Percentiles rank a stretch among this genome's conserved stretches.
Evolutionary conservation across 2,113 vertebrate genomes (phyloP).

Genomic region (Nanger granti): DNA sequence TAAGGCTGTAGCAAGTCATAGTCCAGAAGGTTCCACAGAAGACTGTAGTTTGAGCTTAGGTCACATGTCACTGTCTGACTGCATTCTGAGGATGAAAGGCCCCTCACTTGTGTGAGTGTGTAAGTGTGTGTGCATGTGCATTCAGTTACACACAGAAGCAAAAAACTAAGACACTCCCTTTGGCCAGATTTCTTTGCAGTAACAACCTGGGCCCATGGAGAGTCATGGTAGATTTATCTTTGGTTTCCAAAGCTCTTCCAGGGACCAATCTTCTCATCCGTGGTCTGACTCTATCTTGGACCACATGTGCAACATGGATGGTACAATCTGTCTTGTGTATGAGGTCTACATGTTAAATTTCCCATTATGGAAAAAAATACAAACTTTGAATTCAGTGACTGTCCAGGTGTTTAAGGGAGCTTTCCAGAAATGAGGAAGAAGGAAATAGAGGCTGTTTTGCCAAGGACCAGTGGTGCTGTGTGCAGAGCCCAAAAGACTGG

Average conservation of each 20-base stretch:
- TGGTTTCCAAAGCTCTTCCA: background rate
- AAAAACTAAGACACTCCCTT: background rate
- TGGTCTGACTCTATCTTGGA: background rate
- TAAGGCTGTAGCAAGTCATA: background rate
- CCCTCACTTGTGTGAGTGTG: background rate
- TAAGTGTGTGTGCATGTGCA: too few relatives aligned
- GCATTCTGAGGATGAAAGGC: background rate
- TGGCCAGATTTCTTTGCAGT: background rate
- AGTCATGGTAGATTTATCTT: background rate
- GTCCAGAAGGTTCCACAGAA: background rate
- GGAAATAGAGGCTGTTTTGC: background rate
- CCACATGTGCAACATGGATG: background rate
- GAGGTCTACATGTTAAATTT: background rate
- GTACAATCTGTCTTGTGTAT: background rate
- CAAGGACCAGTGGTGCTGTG: background rate
- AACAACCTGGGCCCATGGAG: background rate
- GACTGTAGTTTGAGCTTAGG: background rate
- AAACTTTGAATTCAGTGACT: background rate
- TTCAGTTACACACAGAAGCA: background rate
- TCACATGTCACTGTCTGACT: background rate
- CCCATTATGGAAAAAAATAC: background rate
- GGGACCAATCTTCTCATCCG: background rate
- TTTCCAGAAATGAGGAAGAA: constrained; percentile 25
- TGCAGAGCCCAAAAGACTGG: background rate
- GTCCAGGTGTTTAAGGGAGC: background rate